Evolutionary conservation across 30 jellyfish, hydroid and myxozoan species (phyloP).

Genomic region (Aurelia aurita complex sp. Pacific): DNA sequence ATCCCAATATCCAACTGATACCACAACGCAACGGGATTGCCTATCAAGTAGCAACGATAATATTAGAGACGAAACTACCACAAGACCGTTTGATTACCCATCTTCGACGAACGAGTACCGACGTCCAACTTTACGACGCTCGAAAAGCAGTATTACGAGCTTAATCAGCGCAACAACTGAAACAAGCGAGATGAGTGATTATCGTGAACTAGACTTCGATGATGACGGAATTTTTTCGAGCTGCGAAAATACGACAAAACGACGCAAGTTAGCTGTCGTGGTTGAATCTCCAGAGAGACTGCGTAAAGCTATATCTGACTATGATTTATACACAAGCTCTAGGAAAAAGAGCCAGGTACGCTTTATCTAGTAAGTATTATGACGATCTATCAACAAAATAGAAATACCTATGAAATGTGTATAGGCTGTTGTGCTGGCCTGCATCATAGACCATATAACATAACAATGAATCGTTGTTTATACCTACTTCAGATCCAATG

Average conservation of each 20-base stretch:
- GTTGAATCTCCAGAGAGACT: slow-evolving; percentile 18
- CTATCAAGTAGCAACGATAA: not conserved
- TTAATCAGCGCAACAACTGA: slow-evolving; percentile 30
- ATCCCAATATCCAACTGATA: not conserved
- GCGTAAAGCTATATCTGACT: slow-evolving; percentile 38
- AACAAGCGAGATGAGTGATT: not conserved
- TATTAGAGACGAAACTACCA: not conserved
- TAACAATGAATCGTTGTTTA: too few relatives aligned
- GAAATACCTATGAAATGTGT: not conserved
- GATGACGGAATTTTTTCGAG: not conserved
- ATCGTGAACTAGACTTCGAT: slow-evolving; percentile 8
- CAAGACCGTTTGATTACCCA: not conserved
- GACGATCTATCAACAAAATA: not conserved
- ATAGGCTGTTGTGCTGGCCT: too few relatives aligned
- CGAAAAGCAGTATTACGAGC: slow-evolving; percentile 57
- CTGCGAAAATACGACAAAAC: not conserved
- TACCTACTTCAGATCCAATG: too few relatives aligned
- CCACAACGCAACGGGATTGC: not conserved
- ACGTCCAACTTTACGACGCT: slow-evolving; percentile 31
- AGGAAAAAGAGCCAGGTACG: slow-evolving; percentile 5
- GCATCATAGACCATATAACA: too few relatives aligned
- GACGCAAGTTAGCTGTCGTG: slow-evolving; percentile 29
- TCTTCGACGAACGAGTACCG: not conserved
- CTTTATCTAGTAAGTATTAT: not conserved
- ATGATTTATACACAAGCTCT: slow-evolving; percentile 5